phyloP scores from a whole-genome alignment of 2,888 invertebrate genomes.

The Euplexia lucipara region DNA sequence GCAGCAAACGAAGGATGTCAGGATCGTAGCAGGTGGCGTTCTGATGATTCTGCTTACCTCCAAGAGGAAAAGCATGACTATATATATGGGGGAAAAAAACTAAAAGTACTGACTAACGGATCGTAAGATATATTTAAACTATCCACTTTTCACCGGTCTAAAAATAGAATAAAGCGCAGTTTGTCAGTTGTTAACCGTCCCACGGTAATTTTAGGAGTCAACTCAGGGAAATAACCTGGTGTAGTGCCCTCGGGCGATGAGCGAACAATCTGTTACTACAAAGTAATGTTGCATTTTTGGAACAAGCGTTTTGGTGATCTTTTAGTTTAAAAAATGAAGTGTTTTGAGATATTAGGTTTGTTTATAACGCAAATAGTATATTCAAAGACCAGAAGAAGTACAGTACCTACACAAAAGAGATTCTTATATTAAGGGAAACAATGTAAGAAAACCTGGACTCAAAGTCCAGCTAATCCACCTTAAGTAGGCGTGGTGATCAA shows the following conservation, averaged over 20 bases:
- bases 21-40: too few relatives aligned
- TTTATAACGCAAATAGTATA: neutral
- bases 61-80: too few relatives aligned
- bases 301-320: constrained; percentile 6
- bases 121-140: neutral
- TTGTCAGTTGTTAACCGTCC: constrained; percentile 47
- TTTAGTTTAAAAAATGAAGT: constrained; percentile 4
- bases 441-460: too few relatives aligned
- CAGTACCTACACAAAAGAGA: too few relatives aligned
- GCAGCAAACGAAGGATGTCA: too few relatives aligned
- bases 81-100: too few relatives aligned
- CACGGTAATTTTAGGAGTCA: constrained; percentile 53
- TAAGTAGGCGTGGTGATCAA: too few relatives aligned
- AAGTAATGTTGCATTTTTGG: constrained; percentile 36
- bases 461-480: too few relatives aligned
- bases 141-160: constrained; percentile 2
- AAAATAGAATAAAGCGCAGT: constrained; percentile 42
- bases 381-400: too few relatives aligned
- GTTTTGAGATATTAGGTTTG: too few relatives aligned
- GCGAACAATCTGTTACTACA: constrained; percentile 44
- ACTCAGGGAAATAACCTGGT: constrained; percentile 43
- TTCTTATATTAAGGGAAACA: too few relatives aligned
- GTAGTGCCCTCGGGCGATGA: constrained; percentile 31
- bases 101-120: neutral
- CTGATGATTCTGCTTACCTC: too few relatives aligned